phyloP scores from a whole-genome alignment of 2,113 vertebrate genomes.

The Pterocles orientalis region DNA sequence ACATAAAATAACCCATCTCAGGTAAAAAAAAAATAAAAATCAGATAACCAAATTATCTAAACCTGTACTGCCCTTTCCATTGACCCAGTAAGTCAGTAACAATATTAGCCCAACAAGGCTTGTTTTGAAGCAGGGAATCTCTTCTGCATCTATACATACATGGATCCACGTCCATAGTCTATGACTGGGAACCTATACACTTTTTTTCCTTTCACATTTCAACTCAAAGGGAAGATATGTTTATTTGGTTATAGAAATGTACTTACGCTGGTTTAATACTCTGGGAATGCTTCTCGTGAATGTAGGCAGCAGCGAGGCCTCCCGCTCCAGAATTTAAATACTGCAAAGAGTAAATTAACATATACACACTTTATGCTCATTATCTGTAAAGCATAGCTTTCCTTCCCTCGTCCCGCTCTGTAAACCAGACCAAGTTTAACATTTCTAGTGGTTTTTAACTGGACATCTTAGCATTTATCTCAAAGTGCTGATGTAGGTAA shows the following conservation, averaged over 20 bases:
- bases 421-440: not conserved
- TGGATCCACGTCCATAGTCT: too few species aligned
- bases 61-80: not conserved
- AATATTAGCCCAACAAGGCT: not conserved
- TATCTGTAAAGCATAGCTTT: not conserved
- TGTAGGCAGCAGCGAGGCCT: slow-evolving; percentile 86
- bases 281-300: slow-evolving; percentile 88
- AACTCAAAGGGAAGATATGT: not conserved
- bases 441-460: slow-evolving; percentile 10
- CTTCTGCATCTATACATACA: not conserved
- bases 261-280: slow-evolving; percentile 88
- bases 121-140: not conserved
- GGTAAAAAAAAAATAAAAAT: not conserved
- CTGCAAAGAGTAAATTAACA: slow-evolving; percentile 71
- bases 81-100: not conserved
- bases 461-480: not conserved
- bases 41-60: not conserved
- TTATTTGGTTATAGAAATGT: not conserved
- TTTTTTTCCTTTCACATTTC: not conserved
- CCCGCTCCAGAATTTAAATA: slow-evolving; percentile 95
- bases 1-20: not conserved
- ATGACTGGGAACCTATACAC: not conserved
- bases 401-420: not conserved
- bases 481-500: not conserved
- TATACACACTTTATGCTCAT: not conserved